These are phyloP conservation scores for Synergus laeviventris DNA, from an alignment of 2,888 invertebrate genomes.

Conservation along the genomic window DNA sequence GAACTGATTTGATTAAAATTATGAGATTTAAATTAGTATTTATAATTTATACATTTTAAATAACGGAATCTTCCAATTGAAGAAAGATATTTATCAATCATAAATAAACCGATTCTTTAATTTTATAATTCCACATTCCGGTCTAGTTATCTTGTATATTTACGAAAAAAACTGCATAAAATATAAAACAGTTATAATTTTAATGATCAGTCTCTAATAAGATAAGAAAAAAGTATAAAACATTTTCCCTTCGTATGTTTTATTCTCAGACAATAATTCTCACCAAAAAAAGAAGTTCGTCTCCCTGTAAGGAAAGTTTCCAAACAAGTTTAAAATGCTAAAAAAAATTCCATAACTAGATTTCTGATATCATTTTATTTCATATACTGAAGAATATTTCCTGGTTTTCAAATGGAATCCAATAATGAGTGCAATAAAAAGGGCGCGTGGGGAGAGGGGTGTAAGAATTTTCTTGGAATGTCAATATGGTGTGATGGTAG, in stretches of 20 bases:
- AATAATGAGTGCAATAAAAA: background rate
- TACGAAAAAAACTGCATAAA: background rate
- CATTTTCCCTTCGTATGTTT: background rate
- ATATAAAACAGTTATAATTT: background rate
- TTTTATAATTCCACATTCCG: constrained; percentile 1
- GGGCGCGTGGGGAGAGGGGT: background rate
- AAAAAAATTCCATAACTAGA: background rate
- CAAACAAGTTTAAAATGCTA: background rate
- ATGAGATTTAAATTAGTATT: background rate
- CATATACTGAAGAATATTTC: background rate
- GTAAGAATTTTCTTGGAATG: constrained; percentile 4
- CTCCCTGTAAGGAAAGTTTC: background rate
- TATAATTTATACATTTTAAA: background rate
- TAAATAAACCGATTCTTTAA: background rate
- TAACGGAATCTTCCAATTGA: background rate
- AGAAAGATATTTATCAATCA: background rate
- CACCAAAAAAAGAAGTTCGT: background rate
- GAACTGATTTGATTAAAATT: background rate
- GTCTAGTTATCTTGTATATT: background rate
- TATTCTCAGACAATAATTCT: background rate
- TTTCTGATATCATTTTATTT: background rate
- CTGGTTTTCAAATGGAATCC: background rate
- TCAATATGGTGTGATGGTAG: background rate
- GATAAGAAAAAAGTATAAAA: background rate
- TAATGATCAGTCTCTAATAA: background rate